Evolutionary conservation across 2,888 invertebrate genomes (phyloP).

Genomic region (Metacarcinus magister): DNA sequence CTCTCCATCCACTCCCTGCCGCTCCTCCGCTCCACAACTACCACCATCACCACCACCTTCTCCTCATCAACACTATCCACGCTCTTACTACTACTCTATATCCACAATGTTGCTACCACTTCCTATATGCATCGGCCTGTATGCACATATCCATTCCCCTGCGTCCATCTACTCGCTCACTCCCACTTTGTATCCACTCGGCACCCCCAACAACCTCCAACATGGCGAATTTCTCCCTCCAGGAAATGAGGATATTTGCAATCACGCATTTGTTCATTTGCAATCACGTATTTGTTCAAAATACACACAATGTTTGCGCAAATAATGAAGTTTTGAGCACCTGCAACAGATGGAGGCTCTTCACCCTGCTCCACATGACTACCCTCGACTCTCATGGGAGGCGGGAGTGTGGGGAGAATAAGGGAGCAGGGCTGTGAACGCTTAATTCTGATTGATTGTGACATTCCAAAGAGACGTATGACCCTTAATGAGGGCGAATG

Average conservation of each 20-base stretch:
- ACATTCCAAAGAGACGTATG: background rate
- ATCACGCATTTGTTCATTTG: background rate
- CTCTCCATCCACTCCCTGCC: slow-evolving; percentile 4
- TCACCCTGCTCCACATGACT: background rate
- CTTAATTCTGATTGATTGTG: background rate
- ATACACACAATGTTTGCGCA: background rate
- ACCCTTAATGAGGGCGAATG: background rate
- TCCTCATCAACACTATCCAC: background rate
- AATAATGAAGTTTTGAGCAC: background rate
- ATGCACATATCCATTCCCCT: background rate
- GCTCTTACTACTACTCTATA: background rate
- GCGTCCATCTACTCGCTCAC: background rate
- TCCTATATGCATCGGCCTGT: background rate
- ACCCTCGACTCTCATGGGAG: background rate
- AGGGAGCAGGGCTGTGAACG: slow-evolving; percentile 20
- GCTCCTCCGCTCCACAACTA: background rate
- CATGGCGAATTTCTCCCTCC: background rate
- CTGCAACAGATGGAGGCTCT: background rate
- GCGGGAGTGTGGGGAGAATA: background rate
- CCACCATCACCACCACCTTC: background rate
- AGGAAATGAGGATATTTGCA: background rate
- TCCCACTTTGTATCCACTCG: background rate
- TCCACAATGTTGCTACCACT: background rate
- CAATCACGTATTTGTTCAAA: background rate
- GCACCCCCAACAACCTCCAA: too few relatives aligned